Conservation (phyloP, 2,888 invertebrate species). For the Eilema caniola region DNA sequence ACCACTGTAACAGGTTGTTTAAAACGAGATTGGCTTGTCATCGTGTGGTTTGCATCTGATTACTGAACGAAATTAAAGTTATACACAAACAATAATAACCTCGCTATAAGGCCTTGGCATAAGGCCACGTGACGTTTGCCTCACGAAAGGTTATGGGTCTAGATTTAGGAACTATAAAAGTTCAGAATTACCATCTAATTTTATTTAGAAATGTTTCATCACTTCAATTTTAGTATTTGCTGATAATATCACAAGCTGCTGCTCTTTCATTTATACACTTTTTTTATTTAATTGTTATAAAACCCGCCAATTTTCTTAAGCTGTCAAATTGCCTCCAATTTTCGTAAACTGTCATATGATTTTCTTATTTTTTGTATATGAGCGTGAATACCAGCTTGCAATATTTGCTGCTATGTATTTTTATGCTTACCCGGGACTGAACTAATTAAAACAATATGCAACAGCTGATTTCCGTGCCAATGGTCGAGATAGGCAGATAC, state of each 20-base stretch:
- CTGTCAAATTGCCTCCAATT: slow-evolving; percentile 12
- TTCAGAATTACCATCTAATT: slow-evolving; percentile 14
- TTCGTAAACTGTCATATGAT: no score
- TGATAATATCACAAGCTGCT: background rate
- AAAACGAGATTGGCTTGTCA: background rate
- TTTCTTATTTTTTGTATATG: no score
- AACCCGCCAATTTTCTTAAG: background rate
- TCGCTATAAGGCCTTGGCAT: slow-evolving; percentile 29
- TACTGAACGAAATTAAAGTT: slow-evolving; percentile 19
- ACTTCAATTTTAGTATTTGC: background rate
- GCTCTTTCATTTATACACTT: background rate
- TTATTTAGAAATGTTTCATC: slow-evolving; percentile 14
- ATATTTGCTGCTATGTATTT: background rate
- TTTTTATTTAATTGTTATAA: background rate
- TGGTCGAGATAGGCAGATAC: background rate
- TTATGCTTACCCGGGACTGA: slow-evolving; percentile 5
- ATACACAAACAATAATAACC: slow-evolving; percentile 32
- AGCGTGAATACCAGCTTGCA: no score
- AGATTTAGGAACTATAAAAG: slow-evolving; percentile 25
- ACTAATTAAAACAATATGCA: slow-evolving; percentile 6
- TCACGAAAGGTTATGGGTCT: slow-evolving; percentile 29
- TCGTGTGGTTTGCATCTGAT: background rate
- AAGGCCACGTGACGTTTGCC: slow-evolving; percentile 36
- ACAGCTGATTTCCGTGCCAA: slow-evolving; percentile 12
- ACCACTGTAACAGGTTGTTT: background rate